These are phyloP conservation scores for Trichosurus vulpecula DNA, from an alignment of 2,797 vertebrate species.

Conservation along the genomic window DNA sequence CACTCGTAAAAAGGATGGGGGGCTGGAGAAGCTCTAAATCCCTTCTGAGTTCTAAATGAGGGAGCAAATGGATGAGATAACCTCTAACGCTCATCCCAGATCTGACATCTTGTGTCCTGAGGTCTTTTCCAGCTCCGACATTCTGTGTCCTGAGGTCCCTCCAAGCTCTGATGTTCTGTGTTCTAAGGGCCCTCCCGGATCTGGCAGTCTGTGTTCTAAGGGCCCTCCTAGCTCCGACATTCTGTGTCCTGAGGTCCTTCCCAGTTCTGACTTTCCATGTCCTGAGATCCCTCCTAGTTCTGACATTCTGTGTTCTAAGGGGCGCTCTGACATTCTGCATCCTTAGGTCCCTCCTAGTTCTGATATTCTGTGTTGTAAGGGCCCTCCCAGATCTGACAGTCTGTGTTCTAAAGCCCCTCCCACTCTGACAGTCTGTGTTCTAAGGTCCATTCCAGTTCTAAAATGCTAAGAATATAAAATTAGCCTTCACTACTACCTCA, in stretches of 20 bases:
- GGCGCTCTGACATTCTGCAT: too few species aligned
- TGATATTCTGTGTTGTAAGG: not conserved
- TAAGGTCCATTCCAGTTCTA: not conserved
- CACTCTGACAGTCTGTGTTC: not conserved
- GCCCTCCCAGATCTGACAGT: not conserved
- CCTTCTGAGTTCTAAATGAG: not conserved
- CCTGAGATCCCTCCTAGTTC: too few species aligned
- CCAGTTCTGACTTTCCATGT: not conserved
- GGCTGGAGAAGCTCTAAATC: not conserved
- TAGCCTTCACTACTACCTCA: not conserved
- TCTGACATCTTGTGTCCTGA: too few species aligned
- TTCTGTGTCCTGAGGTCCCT: not conserved
- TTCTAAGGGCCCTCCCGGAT: too few species aligned
- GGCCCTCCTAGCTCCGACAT: not conserved
- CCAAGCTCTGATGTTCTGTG: too few species aligned
- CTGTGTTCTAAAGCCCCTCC: not conserved
- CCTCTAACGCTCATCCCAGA: too few species aligned
- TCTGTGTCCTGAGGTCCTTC: not conserved
- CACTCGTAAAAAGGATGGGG: not conserved
- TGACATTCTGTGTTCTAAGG: too few species aligned
- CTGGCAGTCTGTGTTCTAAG: too few species aligned
- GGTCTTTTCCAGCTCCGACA: not conserved
- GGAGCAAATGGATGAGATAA: too few species aligned
- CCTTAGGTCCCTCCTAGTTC: not conserved
- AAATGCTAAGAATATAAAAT: not conserved